Evolutionary conservation across 2,888 invertebrate genomes (phyloP).

Genomic region (Brenthis daphne): DNA sequence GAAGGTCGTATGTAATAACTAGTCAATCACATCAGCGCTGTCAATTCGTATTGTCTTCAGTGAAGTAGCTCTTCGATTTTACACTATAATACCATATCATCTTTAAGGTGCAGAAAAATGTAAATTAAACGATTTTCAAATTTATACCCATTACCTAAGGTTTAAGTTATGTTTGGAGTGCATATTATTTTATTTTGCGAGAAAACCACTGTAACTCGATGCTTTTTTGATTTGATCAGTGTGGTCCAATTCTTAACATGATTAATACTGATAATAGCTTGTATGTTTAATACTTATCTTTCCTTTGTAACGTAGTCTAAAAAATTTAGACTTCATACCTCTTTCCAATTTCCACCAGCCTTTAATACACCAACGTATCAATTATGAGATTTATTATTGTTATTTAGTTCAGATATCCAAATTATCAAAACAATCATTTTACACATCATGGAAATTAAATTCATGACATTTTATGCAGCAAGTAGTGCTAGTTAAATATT

Average conservation of each 20-base stretch:
- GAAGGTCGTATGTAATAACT: not conserved
- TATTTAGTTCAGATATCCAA: too few species aligned
- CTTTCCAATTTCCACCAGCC: too few species aligned
- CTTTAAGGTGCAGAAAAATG: conserved; percentile 21
- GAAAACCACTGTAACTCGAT: conserved; percentile 66
- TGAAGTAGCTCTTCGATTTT: conserved; percentile 53
- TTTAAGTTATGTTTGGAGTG: conserved; percentile 2
- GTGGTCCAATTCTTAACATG: conserved; percentile 35
- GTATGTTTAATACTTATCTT: too few species aligned
- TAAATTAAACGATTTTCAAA: conserved; percentile 34
- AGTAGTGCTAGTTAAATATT: too few species aligned
- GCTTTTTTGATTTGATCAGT: conserved; percentile 45
- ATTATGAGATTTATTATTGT: too few species aligned
- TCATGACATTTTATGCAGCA: too few species aligned
- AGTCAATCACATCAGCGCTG: conserved; percentile 44
- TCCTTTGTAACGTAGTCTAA: too few species aligned
- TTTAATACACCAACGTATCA: too few species aligned
- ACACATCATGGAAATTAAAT: too few species aligned
- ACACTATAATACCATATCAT: conserved; percentile 49
- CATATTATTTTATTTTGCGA: conserved; percentile 37
- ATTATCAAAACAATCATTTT: too few species aligned
- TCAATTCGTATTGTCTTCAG: conserved; percentile 60
- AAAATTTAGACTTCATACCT: too few species aligned
- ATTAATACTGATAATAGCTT: conserved; percentile 1
- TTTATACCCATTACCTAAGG: conserved; percentile 29